These are phyloP conservation scores for Falco biarmicus DNA, from an alignment of 2,797 vertebrate species.

Conservation along the genomic window DNA sequence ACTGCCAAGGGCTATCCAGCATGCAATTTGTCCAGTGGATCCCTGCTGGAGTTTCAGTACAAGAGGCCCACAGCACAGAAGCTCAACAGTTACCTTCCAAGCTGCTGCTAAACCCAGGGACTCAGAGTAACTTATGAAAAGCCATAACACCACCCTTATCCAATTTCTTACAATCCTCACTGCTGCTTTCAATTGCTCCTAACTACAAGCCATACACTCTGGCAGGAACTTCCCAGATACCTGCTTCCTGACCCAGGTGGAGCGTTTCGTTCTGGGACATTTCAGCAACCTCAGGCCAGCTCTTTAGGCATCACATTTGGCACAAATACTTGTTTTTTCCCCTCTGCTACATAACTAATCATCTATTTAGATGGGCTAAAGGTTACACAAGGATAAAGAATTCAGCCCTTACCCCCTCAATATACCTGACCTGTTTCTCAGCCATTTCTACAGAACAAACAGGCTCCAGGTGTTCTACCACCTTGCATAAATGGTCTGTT, in stretches of 20 bases:
- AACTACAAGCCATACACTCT: not conserved
- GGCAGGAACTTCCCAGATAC: conserved; percentile 15
- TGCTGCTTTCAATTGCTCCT: not conserved
- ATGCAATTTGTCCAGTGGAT: not conserved
- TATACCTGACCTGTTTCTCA: not conserved
- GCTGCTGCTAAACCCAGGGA: not conserved
- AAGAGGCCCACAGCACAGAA: not conserved
- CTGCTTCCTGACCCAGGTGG: conserved; percentile 57
- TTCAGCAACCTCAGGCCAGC: conserved; percentile 8
- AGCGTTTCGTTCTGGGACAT: not conserved
- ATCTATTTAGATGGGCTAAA: conserved; percentile 21
- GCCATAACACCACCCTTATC: not conserved
- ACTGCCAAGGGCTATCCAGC: not conserved
- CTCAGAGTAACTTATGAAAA: not conserved
- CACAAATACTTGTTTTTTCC: conserved; percentile 64
- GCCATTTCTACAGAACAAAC: not conserved
- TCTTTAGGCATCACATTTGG: conserved; percentile 28
- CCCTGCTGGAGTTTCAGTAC: not conserved
- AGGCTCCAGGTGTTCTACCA: not conserved
- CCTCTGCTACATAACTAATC: not conserved
- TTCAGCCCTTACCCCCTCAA: not conserved
- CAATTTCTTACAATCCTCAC: not conserved
- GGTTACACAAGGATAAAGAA: not conserved
- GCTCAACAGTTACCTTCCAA: not conserved
- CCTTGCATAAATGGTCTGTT: not conserved